These are phyloP conservation scores for Caenorhabditis remanei DNA, from an alignment of 1,140 invertebrate species.

Conservation along the genomic window DNA sequence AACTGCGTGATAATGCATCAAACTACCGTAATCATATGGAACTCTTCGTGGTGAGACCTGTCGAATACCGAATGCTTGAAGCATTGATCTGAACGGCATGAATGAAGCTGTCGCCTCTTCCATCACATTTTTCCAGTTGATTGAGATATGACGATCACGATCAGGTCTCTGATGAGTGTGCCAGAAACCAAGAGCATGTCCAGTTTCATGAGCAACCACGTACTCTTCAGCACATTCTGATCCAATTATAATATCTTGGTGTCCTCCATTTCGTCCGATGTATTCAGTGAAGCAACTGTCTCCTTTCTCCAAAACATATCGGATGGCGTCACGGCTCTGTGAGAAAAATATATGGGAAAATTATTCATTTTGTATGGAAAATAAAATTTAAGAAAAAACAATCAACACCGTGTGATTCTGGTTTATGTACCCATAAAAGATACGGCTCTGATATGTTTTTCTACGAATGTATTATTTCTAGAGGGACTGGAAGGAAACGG, in stretches of 20 bases:
- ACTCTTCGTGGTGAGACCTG: slow-evolving; percentile 75
- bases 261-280: slow-evolving; percentile 77
- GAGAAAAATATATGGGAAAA: background rate
- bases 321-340: slow-evolving; percentile 73
- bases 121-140: slow-evolving; percentile 78
- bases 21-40: slow-evolving; percentile 78
- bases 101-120: slow-evolving; percentile 77
- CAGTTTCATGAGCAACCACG: slow-evolving; percentile 78
- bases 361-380: background rate
- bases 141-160: slow-evolving; percentile 69
- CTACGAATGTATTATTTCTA: too few species aligned
- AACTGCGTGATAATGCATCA: slow-evolving; percentile 79
- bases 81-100: slow-evolving; percentile 77
- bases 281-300: slow-evolving; percentile 78
- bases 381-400: background rate
- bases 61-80: slow-evolving; percentile 77
- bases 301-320: slow-evolving; percentile 75
- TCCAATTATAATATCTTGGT: slow-evolving; percentile 78
- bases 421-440: background rate
- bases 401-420: background rate
- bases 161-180: slow-evolving; percentile 78
- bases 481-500: background rate
- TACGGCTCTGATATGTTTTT: too few species aligned
- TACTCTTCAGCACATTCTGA: slow-evolving; percentile 78
- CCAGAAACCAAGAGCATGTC: slow-evolving; percentile 78